These are phyloP conservation scores for Psephotus haematonotus DNA, from an alignment of 2,113 vertebrate species.

Conservation along the genomic window DNA sequence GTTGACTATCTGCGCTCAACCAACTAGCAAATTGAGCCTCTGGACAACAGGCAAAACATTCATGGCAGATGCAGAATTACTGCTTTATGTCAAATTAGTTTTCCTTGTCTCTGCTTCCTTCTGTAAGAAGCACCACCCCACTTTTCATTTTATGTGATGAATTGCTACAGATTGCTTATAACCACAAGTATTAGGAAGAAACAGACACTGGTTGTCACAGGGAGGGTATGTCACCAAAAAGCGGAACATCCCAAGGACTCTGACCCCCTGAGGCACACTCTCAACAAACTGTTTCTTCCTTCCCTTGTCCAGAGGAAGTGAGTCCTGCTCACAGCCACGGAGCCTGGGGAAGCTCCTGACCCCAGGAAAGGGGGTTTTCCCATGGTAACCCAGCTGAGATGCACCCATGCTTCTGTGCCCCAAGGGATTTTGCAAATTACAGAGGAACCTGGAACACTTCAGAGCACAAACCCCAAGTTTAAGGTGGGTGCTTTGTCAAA, in stretches of 20 bases:
- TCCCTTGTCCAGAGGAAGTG: accelerated
- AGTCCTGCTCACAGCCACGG: accelerated
- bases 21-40: not conserved
- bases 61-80: not conserved
- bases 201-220: not conserved
- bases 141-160: not conserved
- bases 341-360: not conserved
- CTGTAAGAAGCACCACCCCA: not conserved
- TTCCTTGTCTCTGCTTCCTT: not conserved
- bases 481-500: not conserved
- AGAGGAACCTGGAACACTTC: not conserved
- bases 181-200: not conserved
- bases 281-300: not conserved
- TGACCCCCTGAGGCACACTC: not conserved
- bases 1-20: not conserved
- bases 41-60: not conserved
- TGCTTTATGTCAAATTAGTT: not conserved
- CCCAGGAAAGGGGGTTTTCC: not conserved
- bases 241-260: not conserved
- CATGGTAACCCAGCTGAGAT: not conserved
- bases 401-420: not conserved
- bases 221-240: not conserved
- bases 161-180: not conserved
- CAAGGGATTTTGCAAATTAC: not conserved
- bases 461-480: not conserved